Conservation (phyloP, 53 echinoderm and acorn worm genomes). For the Echinometra lucunter region DNA sequence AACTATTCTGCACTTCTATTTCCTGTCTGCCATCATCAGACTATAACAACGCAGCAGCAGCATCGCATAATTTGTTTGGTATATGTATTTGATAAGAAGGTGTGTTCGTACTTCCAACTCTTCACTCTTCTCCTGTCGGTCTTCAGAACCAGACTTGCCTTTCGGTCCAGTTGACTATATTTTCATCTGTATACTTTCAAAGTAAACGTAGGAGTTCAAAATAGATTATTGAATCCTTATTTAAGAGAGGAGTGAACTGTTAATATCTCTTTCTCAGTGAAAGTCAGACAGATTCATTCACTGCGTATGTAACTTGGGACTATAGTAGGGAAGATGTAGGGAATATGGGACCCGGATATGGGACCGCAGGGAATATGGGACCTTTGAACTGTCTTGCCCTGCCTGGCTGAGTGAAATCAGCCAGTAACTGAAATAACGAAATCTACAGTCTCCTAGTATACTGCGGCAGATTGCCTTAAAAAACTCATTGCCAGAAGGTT, state of each 20-base stretch:
- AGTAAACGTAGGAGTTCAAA: background rate
- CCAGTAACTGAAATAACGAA: too few relatives aligned
- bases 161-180: background rate
- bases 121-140: background rate
- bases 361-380: too few relatives aligned
- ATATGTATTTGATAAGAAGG: background rate
- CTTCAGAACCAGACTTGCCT: background rate
- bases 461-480: too few relatives aligned
- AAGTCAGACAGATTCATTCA: background rate
- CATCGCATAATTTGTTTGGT: background rate
- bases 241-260: background rate
- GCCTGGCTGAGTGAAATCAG: too few relatives aligned
- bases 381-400: too few relatives aligned
- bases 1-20: too few relatives aligned
- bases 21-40: too few relatives aligned
- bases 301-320: too few relatives aligned
- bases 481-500: too few relatives aligned
- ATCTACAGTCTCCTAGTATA: too few relatives aligned
- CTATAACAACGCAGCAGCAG: background rate
- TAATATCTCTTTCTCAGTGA: background rate
- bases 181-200: background rate
- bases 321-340: too few relatives aligned
- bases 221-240: background rate
- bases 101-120: background rate
- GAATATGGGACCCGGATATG: too few relatives aligned